Evolutionary conservation across 2,113 vertebrate species (phyloP).

Genomic region (Pedionomus torquatus): DNA sequence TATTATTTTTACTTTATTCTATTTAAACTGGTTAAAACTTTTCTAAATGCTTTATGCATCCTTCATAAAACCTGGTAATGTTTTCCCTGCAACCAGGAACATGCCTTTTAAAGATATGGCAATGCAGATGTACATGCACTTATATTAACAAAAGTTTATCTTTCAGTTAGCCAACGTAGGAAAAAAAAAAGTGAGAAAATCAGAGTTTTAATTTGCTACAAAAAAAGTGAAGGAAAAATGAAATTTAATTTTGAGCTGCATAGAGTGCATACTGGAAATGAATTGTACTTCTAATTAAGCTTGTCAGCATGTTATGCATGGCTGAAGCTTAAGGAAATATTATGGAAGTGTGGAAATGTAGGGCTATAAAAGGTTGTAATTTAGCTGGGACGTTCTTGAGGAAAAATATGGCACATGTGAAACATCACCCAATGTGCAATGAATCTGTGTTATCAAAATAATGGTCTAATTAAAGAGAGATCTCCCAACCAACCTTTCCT

Average conservation of each 20-base stretch:
- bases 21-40: neutral
- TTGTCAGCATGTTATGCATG: neutral
- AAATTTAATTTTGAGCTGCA: neutral
- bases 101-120: neutral
- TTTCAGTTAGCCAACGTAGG: neutral
- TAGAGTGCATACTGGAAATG: neutral
- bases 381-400: neutral
- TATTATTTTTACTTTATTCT: neutral
- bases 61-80: neutral
- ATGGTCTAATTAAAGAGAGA: neutral
- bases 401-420: neutral
- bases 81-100: neutral
- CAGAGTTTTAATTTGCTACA: neutral
- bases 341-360: neutral
- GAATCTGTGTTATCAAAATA: neutral
- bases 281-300: constrained; percentile 42
- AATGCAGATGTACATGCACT: neutral
- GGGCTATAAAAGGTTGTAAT: neutral
- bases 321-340: constrained; percentile 11
- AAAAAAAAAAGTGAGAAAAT: neutral
- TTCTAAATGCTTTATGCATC: neutral
- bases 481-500: neutral
- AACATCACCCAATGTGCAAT: neutral
- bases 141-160: neutral
- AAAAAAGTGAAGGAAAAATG: neutral